Conservation (phyloP, 1,140 invertebrate species). For the Achatina immaculata region DNA sequence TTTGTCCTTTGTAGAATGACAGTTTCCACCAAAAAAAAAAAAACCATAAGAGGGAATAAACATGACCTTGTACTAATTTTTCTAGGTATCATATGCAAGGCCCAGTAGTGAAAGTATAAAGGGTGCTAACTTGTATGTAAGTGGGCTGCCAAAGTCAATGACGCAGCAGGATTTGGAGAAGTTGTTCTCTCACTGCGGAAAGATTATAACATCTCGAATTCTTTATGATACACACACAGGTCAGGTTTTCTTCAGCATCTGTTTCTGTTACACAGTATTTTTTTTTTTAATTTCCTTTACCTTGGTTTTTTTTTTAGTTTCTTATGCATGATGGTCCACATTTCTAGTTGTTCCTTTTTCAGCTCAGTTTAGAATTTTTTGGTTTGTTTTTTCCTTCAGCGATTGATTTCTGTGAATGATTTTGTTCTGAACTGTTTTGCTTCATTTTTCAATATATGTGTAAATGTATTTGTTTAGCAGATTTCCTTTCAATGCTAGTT, state of each 20-base stretch:
- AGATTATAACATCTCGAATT: constrained; percentile 98
- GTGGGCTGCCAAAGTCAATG: constrained; percentile 98
- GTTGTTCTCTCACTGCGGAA: constrained; percentile 95
- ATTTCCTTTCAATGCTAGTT: too few species aligned
- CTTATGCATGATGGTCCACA: constrained; percentile 24
- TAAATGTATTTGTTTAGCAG: too few species aligned
- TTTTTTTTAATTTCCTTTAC: constrained; percentile 24
- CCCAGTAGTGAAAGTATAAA: constrained; percentile 99
- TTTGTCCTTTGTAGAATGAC: constrained; percentile 1
- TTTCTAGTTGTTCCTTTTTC: constrained; percentile 17
- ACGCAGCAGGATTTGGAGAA: constrained; percentile 96
- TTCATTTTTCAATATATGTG: too few species aligned
- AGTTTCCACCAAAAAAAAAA: too few species aligned
- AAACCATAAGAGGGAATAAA: constrained; percentile 24
- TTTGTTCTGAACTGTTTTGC: too few species aligned
- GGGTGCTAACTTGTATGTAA: constrained; percentile 99
- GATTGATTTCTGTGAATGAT: not conserved
- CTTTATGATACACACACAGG: constrained; percentile 84
- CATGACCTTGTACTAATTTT: constrained; percentile 51
- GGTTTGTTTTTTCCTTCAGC: not conserved
- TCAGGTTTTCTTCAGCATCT: constrained; percentile 56
- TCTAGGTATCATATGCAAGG: constrained; percentile 95
- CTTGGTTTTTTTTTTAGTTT: constrained; percentile 12
- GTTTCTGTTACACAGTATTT: not conserved
- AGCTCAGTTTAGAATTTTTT: not conserved